Conservation (phyloP, 2,113 vertebrate genomes). For the Psophia crepitans region DNA sequence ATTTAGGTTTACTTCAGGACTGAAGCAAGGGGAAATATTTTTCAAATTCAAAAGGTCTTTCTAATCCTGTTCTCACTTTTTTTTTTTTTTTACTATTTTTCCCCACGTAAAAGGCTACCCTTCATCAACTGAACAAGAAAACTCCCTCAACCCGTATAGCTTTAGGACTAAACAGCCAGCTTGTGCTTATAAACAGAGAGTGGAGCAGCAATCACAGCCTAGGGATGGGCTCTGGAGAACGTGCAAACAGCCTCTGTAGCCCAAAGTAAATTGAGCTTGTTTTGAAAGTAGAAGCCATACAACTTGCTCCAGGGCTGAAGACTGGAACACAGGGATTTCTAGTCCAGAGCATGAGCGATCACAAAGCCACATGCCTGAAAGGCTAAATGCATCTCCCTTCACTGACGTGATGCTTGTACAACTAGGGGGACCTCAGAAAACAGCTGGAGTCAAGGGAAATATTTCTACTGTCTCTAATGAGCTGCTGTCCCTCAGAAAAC, state of each 20-base stretch:
- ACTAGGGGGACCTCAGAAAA: background rate
- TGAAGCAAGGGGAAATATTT: background rate
- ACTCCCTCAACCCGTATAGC: background rate
- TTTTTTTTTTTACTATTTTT: background rate
- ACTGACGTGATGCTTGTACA: background rate
- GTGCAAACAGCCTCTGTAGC: conserved; percentile 31
- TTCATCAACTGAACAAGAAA: background rate
- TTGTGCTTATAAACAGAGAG: conserved; percentile 35
- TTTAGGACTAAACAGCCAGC: conserved; percentile 28
- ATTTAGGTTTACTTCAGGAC: background rate
- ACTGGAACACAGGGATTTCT: conserved; percentile 42
- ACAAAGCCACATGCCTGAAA: conserved; percentile 33
- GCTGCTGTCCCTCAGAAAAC: background rate
- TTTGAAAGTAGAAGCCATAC: conserved; percentile 53
- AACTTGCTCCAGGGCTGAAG: conserved; percentile 41
- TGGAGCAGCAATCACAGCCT: conserved; percentile 38
- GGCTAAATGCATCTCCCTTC: conserved; percentile 8
- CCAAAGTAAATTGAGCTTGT: conserved; percentile 48
- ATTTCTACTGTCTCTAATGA: background rate
- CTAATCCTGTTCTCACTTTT: background rate
- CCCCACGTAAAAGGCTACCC: background rate
- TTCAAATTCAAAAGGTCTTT: background rate
- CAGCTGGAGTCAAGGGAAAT: conserved; percentile 9
- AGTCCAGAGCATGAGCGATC: conserved; percentile 7
- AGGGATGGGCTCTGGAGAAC: conserved; percentile 40